phyloP scores from a whole-genome alignment of 2,888 invertebrate species.

The Megaustenia siamemsis region DNA sequence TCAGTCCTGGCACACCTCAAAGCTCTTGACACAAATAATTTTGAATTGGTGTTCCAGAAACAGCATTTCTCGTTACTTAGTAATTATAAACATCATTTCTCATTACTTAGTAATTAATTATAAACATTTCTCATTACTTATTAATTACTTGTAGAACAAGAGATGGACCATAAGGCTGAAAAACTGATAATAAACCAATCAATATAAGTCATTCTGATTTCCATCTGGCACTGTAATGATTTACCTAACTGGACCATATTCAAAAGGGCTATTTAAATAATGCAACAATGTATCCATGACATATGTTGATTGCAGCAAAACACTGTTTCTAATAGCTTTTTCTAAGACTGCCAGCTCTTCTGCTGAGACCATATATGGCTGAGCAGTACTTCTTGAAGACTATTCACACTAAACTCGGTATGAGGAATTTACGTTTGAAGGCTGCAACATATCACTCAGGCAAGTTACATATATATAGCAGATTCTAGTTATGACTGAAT shows the following conservation, averaged over 20 bases:
- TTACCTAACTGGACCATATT: neutral
- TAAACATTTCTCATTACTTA: too few relatives aligned
- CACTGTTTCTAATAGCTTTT: conserved; percentile 37
- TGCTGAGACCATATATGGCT: conserved; percentile 2
- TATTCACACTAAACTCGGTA: conserved; percentile 45
- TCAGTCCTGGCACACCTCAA: too few relatives aligned
- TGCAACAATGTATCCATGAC: neutral
- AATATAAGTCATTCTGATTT: too few relatives aligned
- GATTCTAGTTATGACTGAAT: too few relatives aligned
- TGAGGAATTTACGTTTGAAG: conserved; percentile 40
- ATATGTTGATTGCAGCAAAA: neutral
- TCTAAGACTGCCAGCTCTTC: conserved; percentile 39
- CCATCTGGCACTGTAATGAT: too few relatives aligned
- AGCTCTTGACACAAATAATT: neutral
- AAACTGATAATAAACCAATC: too few relatives aligned
- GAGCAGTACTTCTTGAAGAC: conserved; percentile 48
- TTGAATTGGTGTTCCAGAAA: neutral
- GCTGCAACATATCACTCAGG: conserved; percentile 18
- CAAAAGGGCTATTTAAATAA: neutral
- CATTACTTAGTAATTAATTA: too few relatives aligned
- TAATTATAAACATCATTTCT: too few relatives aligned
- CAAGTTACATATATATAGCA: conserved; percentile 25
- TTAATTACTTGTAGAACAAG: too few relatives aligned
- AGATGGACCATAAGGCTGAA: too few relatives aligned
- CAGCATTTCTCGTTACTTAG: too few relatives aligned